Evolutionary conservation across 2,888 invertebrate species (phyloP), one percentile per base, ranked within the genome.

Genomic region (Coelopa pilipes): DNA sequence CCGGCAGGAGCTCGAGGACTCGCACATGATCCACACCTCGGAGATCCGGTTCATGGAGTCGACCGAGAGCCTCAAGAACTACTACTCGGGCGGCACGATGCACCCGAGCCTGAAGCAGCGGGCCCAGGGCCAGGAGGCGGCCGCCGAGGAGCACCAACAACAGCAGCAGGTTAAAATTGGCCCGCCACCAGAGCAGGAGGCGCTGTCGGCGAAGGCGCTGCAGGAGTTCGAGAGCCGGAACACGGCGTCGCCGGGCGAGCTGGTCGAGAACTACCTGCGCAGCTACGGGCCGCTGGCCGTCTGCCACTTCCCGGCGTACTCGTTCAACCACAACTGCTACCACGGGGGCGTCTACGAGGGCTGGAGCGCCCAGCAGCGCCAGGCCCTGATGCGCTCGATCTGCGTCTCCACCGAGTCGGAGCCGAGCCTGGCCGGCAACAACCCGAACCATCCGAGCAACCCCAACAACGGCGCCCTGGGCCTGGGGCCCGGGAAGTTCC

Each of bases 1-100:
- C 13, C 10, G 9, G 21, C 55, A 79, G 78, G 73, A 78, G 10
- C 74, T 62, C 1, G 76, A 75, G 10, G 77, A 78, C n/a, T 24
- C 17, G 7, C 68, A 72, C 3, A 55, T 69, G 12, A 76, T 76
- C 24, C 70, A 72, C 15, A 74, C 76, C 11, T 78, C 74, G 11
- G 77, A 77, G 46, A 77, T 79, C 67, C 76, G 77, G 49, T 79
- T 77, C 57, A 74, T 78, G 74, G 76, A 76, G 10, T 78, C 78
- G 11, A 74, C 62, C 0, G 78, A 78, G 7, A 77, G 77, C 47
- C 15, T 78, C 45, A 53, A 76, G 46, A 76, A 78, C 57, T 72
- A 76, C 57, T 75, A 71, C 49, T 69, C 74, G 0, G 73, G 68
- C 19, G 71, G 73, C 17, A 71, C 76, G 49, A 57, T 65, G 59